Conservation (phyloP, 2,888 invertebrate genomes). For the Stegana nigrithorax region DNA sequence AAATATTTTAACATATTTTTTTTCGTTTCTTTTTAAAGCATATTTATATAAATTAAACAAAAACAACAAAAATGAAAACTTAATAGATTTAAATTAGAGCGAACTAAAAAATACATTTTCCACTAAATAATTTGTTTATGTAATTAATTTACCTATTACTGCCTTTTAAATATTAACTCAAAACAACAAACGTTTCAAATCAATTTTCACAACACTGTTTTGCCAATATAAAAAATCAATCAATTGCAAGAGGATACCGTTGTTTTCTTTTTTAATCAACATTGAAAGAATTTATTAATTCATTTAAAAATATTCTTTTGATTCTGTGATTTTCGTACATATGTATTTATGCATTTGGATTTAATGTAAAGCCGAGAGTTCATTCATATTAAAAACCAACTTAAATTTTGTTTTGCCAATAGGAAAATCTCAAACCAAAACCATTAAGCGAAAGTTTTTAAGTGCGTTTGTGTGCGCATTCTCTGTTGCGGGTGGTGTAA, state of each 20-base stretch:
- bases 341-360: neutral
- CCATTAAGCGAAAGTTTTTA: neutral
- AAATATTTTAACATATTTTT: too few species aligned
- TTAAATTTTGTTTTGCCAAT: constrained; percentile 4
- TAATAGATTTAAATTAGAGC: constrained; percentile 14
- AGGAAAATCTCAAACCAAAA: neutral
- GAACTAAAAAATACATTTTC: neutral
- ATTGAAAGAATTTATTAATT: constrained; percentile 8
- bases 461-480: neutral
- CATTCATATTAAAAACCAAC: neutral
- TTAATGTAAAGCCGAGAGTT: constrained; percentile 2
- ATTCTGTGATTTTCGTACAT: neutral
- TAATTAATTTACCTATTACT: neutral
- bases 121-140: neutral
- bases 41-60: constrained; percentile 7
- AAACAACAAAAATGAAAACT: constrained; percentile 20
- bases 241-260: neutral
- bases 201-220: constrained; percentile 4
- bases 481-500: neutral
- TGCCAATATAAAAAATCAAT: neutral
- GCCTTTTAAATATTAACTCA: constrained; percentile 2
- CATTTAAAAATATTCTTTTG: neutral
- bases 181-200: constrained; percentile 9
- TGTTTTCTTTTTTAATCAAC: constrained; percentile 1
- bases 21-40: neutral